Percentiles rank a stretch among this genome's conserved stretches.
Evolutionary conservation across 2,888 invertebrate species (phyloP).

Genomic region (Fabriciana adippe): DNA sequence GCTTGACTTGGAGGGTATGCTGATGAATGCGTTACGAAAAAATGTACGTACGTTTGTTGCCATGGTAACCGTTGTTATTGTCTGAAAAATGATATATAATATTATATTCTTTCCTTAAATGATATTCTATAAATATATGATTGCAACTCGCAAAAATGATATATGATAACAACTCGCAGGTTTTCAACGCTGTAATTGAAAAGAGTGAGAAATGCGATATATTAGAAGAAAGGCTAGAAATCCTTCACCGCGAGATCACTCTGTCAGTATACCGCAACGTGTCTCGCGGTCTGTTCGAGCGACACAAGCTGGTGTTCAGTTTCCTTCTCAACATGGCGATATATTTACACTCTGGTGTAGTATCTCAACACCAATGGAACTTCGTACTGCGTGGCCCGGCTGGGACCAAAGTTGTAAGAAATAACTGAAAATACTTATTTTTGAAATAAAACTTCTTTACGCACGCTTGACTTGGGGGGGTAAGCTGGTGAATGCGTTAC

Average conservation of each 20-base stretch:
- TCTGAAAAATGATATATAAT: no score
- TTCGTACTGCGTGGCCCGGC: constrained; percentile 90
- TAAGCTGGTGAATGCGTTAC: no score
- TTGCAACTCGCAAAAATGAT: no score
- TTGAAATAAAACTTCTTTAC: no score
- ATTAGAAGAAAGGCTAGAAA: constrained; percentile 85
- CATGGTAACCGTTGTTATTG: no score
- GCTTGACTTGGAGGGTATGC: no score
- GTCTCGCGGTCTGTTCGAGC: constrained; percentile 94
- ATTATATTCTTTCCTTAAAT: no score
- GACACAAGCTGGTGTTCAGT: constrained; percentile 94
- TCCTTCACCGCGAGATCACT: constrained; percentile 89
- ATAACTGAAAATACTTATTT: background rate
- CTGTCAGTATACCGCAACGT: constrained; percentile 92
- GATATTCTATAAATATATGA: no score
- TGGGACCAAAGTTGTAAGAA: constrained; percentile 75
- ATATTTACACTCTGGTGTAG: constrained; percentile 83
- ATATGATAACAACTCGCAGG: no score
- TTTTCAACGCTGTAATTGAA: constrained; percentile 91
- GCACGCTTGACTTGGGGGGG: no score
- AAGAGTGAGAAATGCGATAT: constrained; percentile 86
- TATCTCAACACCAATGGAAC: constrained; percentile 86
- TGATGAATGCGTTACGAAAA: no score
- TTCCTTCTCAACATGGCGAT: constrained; percentile 91
- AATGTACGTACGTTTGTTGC: no score